Evolutionary conservation across 2,113 vertebrate species (phyloP).

Genomic region (Nipponia nippon): DNA sequence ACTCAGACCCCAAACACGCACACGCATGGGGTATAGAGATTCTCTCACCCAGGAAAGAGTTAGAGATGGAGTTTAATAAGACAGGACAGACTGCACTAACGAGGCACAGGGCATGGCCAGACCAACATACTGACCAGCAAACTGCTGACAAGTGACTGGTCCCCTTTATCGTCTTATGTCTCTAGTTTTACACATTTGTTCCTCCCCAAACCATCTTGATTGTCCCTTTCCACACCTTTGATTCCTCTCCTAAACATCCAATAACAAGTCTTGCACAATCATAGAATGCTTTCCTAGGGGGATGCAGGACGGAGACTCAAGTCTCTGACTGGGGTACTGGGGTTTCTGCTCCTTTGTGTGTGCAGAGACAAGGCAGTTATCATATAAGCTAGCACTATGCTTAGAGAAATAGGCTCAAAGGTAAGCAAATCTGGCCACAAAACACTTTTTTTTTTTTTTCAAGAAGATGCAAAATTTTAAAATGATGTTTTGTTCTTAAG

Average conservation of each 20-base stretch:
- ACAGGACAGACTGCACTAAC: background rate
- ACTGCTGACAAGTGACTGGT: background rate
- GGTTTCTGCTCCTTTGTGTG: background rate
- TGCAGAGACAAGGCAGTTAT: background rate
- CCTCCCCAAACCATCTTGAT: background rate
- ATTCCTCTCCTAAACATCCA: background rate
- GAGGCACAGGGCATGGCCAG: background rate
- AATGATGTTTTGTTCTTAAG: background rate
- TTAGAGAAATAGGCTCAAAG: background rate
- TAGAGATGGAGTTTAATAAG: background rate
- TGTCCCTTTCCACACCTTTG: background rate
- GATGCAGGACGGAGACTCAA: background rate
- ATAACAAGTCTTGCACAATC: background rate
- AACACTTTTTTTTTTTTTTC: background rate
- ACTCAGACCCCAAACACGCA: background rate
- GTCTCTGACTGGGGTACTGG: background rate
- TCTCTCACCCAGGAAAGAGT: background rate
- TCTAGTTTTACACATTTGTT: background rate
- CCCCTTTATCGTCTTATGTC: background rate
- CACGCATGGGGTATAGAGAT: background rate
- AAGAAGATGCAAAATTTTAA: background rate
- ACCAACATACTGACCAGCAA: background rate
- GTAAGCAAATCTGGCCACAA: background rate
- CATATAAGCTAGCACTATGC: background rate
- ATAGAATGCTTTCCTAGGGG: background rate